Conservation (phyloP, 2,888 invertebrate genomes). For the Mamestra brassicae region DNA sequence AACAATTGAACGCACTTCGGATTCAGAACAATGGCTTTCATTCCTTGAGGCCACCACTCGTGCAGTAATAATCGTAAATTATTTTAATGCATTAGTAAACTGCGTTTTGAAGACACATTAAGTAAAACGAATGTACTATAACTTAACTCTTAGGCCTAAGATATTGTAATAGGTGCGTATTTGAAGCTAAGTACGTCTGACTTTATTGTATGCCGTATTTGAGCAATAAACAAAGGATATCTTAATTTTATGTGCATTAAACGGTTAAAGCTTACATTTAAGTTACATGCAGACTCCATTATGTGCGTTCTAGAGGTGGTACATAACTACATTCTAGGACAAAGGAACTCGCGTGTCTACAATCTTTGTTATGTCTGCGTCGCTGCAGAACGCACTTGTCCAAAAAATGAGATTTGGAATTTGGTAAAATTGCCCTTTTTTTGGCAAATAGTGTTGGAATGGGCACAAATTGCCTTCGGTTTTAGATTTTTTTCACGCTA, state of each 20-base stretch:
- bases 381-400: background rate
- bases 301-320: constrained; percentile 7
- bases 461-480: too few species aligned
- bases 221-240: constrained; percentile 45
- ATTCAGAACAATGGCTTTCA: constrained; percentile 42
- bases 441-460: too few species aligned
- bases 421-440: background rate
- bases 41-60: constrained; percentile 13
- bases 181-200: constrained; percentile 29
- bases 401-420: background rate
- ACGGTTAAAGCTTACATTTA: constrained; percentile 8
- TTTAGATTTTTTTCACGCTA: too few species aligned
- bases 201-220: constrained; percentile 31
- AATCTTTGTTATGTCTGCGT: background rate
- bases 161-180: constrained; percentile 39
- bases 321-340: constrained; percentile 13
- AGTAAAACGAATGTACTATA: constrained; percentile 37
- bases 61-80: constrained; percentile 44
- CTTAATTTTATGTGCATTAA: constrained; percentile 45
- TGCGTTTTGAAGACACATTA: constrained; percentile 52
- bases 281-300: constrained; percentile 4
- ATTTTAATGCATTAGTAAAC: constrained; percentile 50
- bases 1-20: constrained; percentile 27
- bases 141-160: constrained; percentile 34
- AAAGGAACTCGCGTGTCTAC: background rate